These are phyloP conservation scores for Antitype chi DNA, from an alignment of 2,888 invertebrate species.

Conservation along the genomic window DNA sequence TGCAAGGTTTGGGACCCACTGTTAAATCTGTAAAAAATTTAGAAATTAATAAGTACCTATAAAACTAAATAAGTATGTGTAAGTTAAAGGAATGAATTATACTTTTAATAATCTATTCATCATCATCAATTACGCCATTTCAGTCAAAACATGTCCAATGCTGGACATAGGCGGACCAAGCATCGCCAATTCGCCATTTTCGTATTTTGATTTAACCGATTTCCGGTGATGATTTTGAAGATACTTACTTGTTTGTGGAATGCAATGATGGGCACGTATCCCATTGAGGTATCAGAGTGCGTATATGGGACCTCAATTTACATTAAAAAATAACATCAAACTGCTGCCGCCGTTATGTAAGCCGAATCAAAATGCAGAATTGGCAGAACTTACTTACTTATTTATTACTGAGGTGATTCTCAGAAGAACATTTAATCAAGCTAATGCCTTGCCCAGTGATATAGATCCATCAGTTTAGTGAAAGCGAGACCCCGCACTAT, in stretches of 20 bases:
- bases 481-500: constrained; percentile 44
- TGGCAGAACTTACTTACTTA: not conserved
- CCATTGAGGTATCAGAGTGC: not conserved
- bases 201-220: not conserved
- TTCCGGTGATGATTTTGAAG: not conserved
- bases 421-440: constrained; percentile 36
- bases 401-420: constrained; percentile 24
- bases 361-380: constrained; percentile 12
- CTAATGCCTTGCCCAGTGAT: constrained; percentile 19
- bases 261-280: too few relatives aligned
- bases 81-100: not conserved
- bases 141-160: not conserved
- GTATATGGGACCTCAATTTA: not conserved
- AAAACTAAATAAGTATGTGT: not conserved
- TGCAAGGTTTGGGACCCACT: not conserved
- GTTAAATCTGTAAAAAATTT: not conserved
- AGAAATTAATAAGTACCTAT: too few relatives aligned
- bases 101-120: not conserved
- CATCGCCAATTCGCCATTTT: not conserved
- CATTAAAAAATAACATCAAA: not conserved
- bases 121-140: not conserved
- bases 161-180: too few relatives aligned
- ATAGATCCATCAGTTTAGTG: constrained; percentile 45
- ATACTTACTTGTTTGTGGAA: not conserved
- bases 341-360: not conserved